Evolutionary conservation across 2,888 invertebrate genomes (phyloP).

Genomic region (Cerceris rybyensis): DNA sequence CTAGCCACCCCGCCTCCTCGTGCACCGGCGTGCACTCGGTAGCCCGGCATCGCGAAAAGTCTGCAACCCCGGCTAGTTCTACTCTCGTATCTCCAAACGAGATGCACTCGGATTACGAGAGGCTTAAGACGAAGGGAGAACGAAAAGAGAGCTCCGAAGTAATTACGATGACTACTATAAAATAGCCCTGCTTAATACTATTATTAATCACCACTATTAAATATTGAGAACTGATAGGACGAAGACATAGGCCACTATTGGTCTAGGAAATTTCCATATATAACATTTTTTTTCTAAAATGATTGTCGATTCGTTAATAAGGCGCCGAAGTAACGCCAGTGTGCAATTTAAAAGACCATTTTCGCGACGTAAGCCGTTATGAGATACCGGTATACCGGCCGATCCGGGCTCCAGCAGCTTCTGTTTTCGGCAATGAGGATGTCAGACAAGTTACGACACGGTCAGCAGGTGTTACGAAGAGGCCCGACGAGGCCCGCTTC

Average conservation of each 20-base stretch:
- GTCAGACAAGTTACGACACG: conserved; percentile 70
- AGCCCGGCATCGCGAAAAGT: conserved; percentile 27
- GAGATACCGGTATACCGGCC: conserved; percentile 65
- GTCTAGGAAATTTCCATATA: too few species aligned
- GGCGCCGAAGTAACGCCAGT: conserved; percentile 60
- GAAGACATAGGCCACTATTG: too few species aligned
- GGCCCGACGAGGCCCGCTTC: conserved; percentile 14
- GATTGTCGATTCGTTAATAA: conserved; percentile 55
- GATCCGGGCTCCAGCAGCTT: conserved; percentile 65
- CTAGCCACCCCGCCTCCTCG: conserved; percentile 52
- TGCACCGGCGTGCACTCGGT: conserved; percentile 34
- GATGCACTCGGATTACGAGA: neutral
- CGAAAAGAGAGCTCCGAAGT: neutral
- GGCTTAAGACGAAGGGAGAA: neutral
- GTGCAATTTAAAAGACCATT: conserved; percentile 67
- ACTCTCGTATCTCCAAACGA: conserved; percentile 6
- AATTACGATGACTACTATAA: neutral
- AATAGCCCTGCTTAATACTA: too few species aligned
- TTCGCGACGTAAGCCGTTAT: conserved; percentile 67
- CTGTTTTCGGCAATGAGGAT: conserved; percentile 76
- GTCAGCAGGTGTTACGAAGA: conserved; percentile 61
- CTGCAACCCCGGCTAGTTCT: neutral
- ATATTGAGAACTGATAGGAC: too few species aligned
- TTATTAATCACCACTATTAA: too few species aligned
- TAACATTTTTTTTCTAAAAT: too few species aligned